phyloP scores from a whole-genome alignment of 92 coral and sea anemone species.

The Epizoanthus rinbou region DNA sequence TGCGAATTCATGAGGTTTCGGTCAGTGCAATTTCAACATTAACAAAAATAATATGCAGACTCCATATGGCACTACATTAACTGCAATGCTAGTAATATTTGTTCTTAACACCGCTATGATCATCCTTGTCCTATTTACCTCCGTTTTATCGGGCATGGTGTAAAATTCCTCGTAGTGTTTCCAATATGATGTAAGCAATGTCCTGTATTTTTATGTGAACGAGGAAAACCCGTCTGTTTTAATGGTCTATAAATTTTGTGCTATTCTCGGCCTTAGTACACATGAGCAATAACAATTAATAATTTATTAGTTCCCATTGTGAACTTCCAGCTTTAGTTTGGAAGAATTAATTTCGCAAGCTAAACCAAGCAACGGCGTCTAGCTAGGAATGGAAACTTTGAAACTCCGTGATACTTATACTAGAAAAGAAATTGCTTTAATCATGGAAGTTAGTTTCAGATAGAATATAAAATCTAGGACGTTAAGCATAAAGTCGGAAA shows the following conservation, averaged over 20 bases:
- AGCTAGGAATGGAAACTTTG: conserved; percentile 1
- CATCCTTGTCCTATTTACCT: conserved; percentile 7
- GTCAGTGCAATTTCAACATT: conserved; percentile 18
- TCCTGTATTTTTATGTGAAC: conserved; percentile 10
- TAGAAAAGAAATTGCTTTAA: background rate
- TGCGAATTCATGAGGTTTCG: conserved; percentile 3
- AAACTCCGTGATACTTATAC: conserved; percentile 10
- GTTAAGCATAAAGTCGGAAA: background rate
- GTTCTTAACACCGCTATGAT: background rate
- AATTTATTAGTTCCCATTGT: conserved; percentile 38
- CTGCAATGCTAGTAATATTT: background rate
- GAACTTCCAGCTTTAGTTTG: conserved; percentile 29
- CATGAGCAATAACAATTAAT: conserved; percentile 33
- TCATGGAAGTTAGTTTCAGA: background rate
- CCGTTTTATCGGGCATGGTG: conserved; percentile 40
- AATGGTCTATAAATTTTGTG: conserved; percentile 17
- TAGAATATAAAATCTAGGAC: background rate
- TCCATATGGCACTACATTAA: conserved; percentile 3
- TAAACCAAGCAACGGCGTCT: background rate
- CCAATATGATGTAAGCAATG: background rate
- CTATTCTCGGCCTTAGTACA: conserved; percentile 36
- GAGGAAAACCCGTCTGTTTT: conserved; percentile 27
- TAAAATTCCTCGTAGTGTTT: background rate
- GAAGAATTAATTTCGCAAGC: conserved; percentile 23
- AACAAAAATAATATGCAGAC: conserved; percentile 21